Evolutionary conservation across 2,113 vertebrate genomes (phyloP).

Genomic region (Hucho hucho): DNA sequence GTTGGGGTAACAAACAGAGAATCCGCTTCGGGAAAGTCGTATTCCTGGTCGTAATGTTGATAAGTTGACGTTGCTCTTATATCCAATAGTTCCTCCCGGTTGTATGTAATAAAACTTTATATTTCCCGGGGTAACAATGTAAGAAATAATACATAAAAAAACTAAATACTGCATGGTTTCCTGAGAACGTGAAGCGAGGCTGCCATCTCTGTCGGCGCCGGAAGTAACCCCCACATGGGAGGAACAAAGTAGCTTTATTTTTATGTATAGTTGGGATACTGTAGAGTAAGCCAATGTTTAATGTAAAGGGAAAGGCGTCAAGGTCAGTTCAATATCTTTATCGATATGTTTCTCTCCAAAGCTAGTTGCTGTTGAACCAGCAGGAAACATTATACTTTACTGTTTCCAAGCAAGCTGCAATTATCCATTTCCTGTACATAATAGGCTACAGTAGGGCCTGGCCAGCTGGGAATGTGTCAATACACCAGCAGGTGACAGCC

Average conservation of each 20-base stretch:
- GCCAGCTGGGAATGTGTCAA: constrained; percentile 41
- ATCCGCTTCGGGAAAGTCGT: too few relatives aligned
- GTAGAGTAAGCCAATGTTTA: not conserved
- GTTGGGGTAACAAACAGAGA: too few relatives aligned
- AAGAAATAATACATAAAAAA: too few relatives aligned
- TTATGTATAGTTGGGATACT: not conserved
- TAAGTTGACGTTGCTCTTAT: too few relatives aligned
- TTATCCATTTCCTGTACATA: not conserved
- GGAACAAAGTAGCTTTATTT: not conserved
- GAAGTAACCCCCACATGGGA: constrained; percentile 11
- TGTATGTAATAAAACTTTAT: too few relatives aligned
- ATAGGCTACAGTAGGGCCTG: not conserved
- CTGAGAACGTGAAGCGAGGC: too few relatives aligned
- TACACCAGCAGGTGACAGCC: not conserved
- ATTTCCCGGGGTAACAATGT: too few relatives aligned
- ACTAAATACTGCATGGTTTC: too few relatives aligned
- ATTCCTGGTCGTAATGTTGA: too few relatives aligned
- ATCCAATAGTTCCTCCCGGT: too few relatives aligned
- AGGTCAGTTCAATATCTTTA: not conserved
- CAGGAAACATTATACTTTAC: constrained; percentile 3
- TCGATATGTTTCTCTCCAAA: not conserved
- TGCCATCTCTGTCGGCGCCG: too few relatives aligned
- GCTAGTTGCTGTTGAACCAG: not conserved
- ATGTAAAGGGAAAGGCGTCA: not conserved
- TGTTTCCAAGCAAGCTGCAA: not conserved